These are phyloP conservation scores for Nipponia nippon DNA, from an alignment of 2,113 vertebrate genomes.

Conservation along the genomic window DNA sequence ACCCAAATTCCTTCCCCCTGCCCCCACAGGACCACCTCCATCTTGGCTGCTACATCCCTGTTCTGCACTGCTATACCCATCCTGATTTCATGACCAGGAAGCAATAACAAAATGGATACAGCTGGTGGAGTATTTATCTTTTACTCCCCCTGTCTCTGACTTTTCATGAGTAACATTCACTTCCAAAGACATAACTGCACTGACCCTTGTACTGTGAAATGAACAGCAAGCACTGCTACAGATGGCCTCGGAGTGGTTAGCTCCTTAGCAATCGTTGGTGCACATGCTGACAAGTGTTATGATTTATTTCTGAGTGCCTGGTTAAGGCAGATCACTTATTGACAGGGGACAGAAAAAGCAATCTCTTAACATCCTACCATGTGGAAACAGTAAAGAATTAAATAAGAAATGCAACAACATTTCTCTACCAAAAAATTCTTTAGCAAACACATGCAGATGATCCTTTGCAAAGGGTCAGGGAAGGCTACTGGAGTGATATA, in stretches of 20 bases:
- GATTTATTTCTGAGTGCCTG: constrained; percentile 4
- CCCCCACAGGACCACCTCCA: not conserved
- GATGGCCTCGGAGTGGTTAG: not conserved
- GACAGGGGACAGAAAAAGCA: constrained; percentile 17
- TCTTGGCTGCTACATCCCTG: not conserved
- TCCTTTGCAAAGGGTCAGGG: not conserved
- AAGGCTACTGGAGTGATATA: not conserved
- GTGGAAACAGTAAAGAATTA: not conserved
- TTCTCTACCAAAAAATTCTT: not conserved
- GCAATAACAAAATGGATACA: not conserved
- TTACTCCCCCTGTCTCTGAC: not conserved
- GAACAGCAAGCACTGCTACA: not conserved
- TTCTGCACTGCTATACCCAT: not conserved
- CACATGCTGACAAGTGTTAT: not conserved
- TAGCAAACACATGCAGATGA: not conserved
- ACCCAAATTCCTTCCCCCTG: not conserved
- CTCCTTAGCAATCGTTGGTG: not conserved
- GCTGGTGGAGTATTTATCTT: not conserved
- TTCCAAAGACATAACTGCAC: not conserved
- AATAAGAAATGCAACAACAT: not conserved
- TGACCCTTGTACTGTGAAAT: not conserved
- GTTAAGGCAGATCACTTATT: constrained; percentile 32
- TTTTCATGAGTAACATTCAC: not conserved
- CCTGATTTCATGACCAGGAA: not conserved
- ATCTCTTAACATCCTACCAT: not conserved